Base-by-base conservation (phyloP, 2,888 invertebrate species). In the Dastarcus helophoroides region DNA sequence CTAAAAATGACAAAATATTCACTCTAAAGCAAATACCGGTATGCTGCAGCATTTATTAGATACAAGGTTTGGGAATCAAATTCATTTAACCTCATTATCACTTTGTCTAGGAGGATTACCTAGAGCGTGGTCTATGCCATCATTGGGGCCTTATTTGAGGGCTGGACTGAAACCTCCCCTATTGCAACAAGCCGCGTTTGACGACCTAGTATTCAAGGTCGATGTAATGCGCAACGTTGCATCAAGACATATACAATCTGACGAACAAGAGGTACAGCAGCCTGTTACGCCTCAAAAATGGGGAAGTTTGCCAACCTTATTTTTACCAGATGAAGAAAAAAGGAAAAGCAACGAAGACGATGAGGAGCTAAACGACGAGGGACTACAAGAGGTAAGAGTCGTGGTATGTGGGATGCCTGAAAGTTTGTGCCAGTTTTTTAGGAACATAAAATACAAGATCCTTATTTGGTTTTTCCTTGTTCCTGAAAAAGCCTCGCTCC, bases 101-200 rank as follows among this genome's bases (percentile, higher is more conserved):
- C n/a, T n/a, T 29, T 30, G 48, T 55, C 14, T 41, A 64, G 64
- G 54, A 22, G 54, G 56, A 27, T 42, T 63, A 6, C 60, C 61
- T 3, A 44, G 60, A 14, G 56, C 61, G 10, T 61, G 62, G 60
- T 63, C 62, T 2, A 52, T 56, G 8, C 62, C 62, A 8, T 55
- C 56, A 8, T 42, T 68, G 46, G 67, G 67, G 31, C 61, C 66
- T 31, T 57, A 54, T 47, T 64, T 73, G 46, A 67, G 78, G 35
- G 66, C 68, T 36, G 66, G 74, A 24, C 68, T 89, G 32, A 78
- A 80, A 50, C 81, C 86, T 13, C 88, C 88, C 3, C 65, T 83
- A 43, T 65, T 88, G 29, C 88, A 89, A 55, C 85, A 86, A 58
- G 86, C 86, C 24, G 79, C 85, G 22, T 85, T 89, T 62, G 86